Conservation (phyloP, 2,797 vertebrate species). For the Thripadectes ignobilis region DNA sequence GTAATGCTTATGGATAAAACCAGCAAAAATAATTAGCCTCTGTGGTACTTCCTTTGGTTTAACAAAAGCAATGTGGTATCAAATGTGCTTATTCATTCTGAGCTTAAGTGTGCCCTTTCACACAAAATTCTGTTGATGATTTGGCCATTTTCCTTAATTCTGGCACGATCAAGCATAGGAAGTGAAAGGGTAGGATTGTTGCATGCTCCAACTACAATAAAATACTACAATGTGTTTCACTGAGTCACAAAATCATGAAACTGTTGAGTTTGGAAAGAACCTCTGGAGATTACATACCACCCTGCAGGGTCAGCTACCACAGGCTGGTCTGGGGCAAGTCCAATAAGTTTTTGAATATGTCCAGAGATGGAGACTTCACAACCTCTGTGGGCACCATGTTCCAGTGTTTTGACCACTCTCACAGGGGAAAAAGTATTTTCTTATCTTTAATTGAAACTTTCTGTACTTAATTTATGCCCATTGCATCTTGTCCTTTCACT, state of each 20-base stretch:
- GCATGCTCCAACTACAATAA: not conserved
- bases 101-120: slow-evolving; percentile 22
- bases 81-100: not conserved
- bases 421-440: not conserved
- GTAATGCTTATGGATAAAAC: slow-evolving; percentile 66
- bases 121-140: not conserved
- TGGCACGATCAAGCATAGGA: not conserved
- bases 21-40: slow-evolving; percentile 71
- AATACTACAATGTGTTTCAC: not conserved
- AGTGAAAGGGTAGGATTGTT: not conserved
- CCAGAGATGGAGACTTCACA: not conserved
- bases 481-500: not conserved
- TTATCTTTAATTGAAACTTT: not conserved
- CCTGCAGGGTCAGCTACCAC: not conserved
- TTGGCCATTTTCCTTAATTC: slow-evolving; percentile 6
- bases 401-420: not conserved
- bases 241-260: not conserved
- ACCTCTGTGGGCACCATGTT: not conserved
- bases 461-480: not conserved
- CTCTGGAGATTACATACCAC: not conserved
- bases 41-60: slow-evolving; percentile 55
- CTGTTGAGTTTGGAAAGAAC: not conserved
- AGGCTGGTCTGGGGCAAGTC: not conserved
- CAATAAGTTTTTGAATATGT: not conserved
- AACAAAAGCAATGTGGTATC: slow-evolving; percentile 36